phyloP scores from a whole-genome alignment of 2,113 vertebrate genomes.

The Tenebrosternarchus preto region DNA sequence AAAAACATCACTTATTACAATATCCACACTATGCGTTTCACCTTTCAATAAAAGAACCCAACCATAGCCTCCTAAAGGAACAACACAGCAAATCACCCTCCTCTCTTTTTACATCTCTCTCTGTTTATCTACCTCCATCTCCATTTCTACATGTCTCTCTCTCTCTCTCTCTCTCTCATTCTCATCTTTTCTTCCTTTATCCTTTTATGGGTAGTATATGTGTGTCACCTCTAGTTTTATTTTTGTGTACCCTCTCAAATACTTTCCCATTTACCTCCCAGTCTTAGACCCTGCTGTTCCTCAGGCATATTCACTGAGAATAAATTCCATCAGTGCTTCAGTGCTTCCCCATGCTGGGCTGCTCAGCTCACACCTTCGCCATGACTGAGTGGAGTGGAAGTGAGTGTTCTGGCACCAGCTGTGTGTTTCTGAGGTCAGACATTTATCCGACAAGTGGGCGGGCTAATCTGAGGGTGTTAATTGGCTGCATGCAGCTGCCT shows the following conservation, averaged over 20 bases:
- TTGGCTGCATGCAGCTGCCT: conserved; percentile 19
- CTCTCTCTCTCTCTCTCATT: conserved; percentile 42
- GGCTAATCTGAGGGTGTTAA: conserved; percentile 47
- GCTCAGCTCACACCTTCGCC: not conserved
- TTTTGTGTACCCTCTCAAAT: conserved; percentile 19
- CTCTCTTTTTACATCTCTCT: not conserved
- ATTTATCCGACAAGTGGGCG: conserved; percentile 27
- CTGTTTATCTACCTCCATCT: conserved; percentile 48
- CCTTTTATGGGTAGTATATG: conserved; percentile 28
- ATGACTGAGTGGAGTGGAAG: not conserved
- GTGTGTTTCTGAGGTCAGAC: conserved; percentile 42
- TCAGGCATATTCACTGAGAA: too few species aligned
- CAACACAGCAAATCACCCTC: too few species aligned
- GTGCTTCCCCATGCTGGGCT: too few species aligned
- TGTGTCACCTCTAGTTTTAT: conserved; percentile 9
- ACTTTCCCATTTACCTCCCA: too few species aligned
- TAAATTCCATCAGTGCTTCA: too few species aligned
- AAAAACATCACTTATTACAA: too few species aligned
- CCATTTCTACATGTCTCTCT: conserved; percentile 31
- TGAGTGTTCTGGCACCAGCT: not conserved
- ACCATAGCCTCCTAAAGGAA: too few species aligned
- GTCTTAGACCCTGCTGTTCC: not conserved
- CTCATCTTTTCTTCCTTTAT: conserved; percentile 50
- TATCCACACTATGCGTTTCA: too few species aligned
- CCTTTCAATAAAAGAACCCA: too few species aligned